Evolutionary conservation across 2,113 vertebrate genomes (phyloP).

Genomic region (Martes martes): DNA sequence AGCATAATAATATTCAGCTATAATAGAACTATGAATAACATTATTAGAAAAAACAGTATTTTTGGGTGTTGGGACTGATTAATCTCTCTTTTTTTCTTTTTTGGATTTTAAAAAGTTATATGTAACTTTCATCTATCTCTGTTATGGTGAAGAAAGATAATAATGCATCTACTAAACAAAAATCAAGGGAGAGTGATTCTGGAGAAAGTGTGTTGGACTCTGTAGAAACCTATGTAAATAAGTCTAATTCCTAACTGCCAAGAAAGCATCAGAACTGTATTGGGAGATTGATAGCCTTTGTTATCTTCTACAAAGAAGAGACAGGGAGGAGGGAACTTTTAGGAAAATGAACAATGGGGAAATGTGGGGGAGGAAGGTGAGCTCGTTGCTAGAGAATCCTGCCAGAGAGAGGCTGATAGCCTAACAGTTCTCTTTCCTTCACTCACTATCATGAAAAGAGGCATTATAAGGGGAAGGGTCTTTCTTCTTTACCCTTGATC

Average conservation of each 20-base stretch:
- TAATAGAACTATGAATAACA: not conserved
- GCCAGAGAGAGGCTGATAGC: not conserved
- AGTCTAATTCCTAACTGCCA: conserved; percentile 75
- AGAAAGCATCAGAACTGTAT: conserved; percentile 67
- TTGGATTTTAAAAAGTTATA: not conserved
- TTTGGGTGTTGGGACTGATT: not conserved
- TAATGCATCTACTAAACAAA: not conserved
- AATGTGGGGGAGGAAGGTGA: not conserved
- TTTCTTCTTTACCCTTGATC: not conserved
- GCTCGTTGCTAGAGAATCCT: not conserved
- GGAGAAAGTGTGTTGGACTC: conserved; percentile 63
- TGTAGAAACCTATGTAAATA: conserved; percentile 57
- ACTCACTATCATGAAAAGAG: not conserved
- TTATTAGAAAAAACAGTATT: not conserved
- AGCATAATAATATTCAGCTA: not conserved
- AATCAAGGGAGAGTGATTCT: not conserved
- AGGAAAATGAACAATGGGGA: conserved; percentile 58
- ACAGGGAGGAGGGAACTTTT: conserved; percentile 60
- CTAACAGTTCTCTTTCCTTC: not conserved
- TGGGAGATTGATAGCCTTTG: conserved; percentile 70
- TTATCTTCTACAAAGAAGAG: conserved; percentile 69
- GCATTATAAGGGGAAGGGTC: not conserved
- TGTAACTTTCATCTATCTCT: not conserved
- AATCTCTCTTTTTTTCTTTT: not conserved
- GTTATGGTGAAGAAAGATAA: not conserved